Percentiles rank a stretch among this genome's conserved stretches.
Conservation (phyloP, 2,113 vertebrate genomes). For the Chaetorhynchus papuensis region DNA sequence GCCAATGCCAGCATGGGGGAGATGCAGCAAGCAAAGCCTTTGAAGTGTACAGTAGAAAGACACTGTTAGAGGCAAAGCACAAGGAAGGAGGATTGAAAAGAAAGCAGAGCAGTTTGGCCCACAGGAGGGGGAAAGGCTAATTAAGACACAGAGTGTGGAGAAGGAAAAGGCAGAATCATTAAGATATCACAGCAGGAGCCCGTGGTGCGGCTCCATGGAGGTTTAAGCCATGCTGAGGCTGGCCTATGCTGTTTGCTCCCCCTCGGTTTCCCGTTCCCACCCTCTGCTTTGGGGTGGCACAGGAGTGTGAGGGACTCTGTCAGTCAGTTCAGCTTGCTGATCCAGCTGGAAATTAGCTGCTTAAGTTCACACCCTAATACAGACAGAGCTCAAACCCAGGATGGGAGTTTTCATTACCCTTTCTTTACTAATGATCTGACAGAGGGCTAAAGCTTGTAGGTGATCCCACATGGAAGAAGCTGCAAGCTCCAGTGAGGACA, state of each 20-base stretch:
- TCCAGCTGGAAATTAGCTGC: neutral
- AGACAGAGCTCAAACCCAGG: neutral
- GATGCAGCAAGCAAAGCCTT: conserved; percentile 16
- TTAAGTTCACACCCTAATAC: neutral
- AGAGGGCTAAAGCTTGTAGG: neutral
- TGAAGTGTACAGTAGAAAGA: conserved; percentile 56
- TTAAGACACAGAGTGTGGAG: conserved; percentile 5
- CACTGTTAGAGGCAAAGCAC: conserved; percentile 5
- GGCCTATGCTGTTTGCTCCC: neutral
- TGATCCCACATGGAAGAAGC: neutral
- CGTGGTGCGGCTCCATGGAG: neutral
- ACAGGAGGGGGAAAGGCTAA: conserved; percentile 56
- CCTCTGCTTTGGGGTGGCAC: neutral
- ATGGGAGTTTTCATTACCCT: neutral
- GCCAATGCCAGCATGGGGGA: neutral
- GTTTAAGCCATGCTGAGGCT: neutral
- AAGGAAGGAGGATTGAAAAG: conserved; percentile 20
- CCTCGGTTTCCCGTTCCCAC: neutral
- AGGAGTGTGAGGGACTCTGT: neutral
- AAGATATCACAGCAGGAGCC: conserved; percentile 45
- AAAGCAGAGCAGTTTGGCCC: conserved; percentile 44
- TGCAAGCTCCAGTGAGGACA: neutral
- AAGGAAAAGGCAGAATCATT: conserved; percentile 37
- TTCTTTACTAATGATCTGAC: neutral
- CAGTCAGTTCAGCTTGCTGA: neutral